Base-by-base conservation (phyloP, 2,797 vertebrate genomes). In the Microctenopoma stevenorrisi region DNA sequence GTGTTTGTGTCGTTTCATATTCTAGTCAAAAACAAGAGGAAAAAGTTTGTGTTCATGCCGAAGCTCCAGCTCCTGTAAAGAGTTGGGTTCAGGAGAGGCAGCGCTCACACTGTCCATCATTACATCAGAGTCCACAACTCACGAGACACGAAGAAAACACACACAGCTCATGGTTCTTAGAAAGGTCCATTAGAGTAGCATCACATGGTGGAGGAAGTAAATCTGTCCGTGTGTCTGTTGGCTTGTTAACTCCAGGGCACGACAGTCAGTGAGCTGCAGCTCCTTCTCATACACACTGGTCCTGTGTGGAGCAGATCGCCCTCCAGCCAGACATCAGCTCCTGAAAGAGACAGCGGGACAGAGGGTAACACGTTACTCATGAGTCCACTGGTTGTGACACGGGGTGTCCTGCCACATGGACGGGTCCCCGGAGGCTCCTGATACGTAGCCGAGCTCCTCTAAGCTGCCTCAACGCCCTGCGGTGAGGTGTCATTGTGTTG, bases 151-250 rank as follows among this genome's bases (percentile, higher is more conserved):
- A 64, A 59, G 53, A 9, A 69, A 62, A 48, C 5, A 9, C 40
- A 42, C 13, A 15, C 40, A 46, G n/a, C 38, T 15, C 14, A 18
- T n/a, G 25, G 7, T 38, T 43, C n/a, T 30, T 55, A 28, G 11
- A 55, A 69, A 55, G 13, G 48, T 69, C 62, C 6, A 44, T 65
- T 15, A 42, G 50, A 74, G 52, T 42, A 65, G 25, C 6, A 44
- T 84, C 73, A 68, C 73, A 77, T 82, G 43, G 16, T 71, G 44
- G 14, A 66, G 76, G 85, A 79, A 78, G 75, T 69, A 16, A 12
- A 33, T 63, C 30, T 83, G 56, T 65, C 65, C 61, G 11, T 58
- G 55, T 50, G 49, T 71, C 40, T 48, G 59, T 26, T 43, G 37
- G 49, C 26, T 52, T 30, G 33, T 56, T 50, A n/a, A 51, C 25